Base-by-base conservation (phyloP, 1,140 invertebrate species). In the Dryas iulia region DNA sequence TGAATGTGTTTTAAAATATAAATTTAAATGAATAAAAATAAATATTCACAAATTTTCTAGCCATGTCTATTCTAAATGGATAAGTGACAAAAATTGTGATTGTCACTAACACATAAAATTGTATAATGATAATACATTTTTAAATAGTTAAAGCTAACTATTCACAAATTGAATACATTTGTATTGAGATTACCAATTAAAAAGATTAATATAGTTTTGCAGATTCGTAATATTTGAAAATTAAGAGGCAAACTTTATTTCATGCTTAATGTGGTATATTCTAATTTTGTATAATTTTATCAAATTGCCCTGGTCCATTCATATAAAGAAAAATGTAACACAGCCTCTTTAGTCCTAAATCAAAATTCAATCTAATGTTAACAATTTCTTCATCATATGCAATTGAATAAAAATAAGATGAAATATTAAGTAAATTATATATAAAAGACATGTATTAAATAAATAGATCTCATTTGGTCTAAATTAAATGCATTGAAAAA, bases 401-500 rank as follows among this genome's bases (percentile, higher is more conserved):
- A 56, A 56, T 56, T 24, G 0, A 21, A 47, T 18, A 18, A 28
- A 28, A 28, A 28, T 28, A 28, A 8, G 14, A 14, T 47, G 8
- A 21, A 47, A 10, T 47, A 18, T 18, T 21, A 47, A 21, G 10
- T 47, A 18, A 47, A 47, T 47, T 47, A 47, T 14, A 21, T 21
- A n/a, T 59, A 26, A 3, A 57, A 52, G 24, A 53, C 35, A 63
- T 60, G 21, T 54, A 59, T 63, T 31, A 65, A 65, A 35, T 31
- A 70, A 25, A 60, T 23, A 31, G 35, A 54, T 63, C 61, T 47
- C 60, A 70, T 87, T 86, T 89, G 86, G 87, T 87, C 72, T 84
- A 79, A 81, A 79, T 77, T 90, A 90, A 90, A 90, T 90, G 88
- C 88, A 87, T 73, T 81, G 72, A 58, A 83, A 83, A 82, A 81